Conservation (phyloP, 2,888 invertebrate genomes). For the Chloroclysta siterata region DNA sequence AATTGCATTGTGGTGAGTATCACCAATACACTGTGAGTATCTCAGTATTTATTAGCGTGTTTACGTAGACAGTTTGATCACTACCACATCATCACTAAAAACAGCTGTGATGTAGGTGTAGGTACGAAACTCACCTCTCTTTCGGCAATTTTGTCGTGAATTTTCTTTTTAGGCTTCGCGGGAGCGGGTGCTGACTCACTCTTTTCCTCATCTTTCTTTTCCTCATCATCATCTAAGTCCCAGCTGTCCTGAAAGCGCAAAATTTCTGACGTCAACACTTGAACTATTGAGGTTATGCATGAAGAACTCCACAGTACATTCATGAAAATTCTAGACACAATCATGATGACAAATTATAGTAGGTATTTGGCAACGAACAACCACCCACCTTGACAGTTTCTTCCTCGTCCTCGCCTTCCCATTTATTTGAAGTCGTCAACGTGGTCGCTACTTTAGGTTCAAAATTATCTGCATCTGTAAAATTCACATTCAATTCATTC, state of each 20-base stretch:
- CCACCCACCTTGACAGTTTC: slow-evolving; percentile 90
- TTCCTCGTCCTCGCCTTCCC: slow-evolving; percentile 96
- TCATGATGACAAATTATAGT: slow-evolving; percentile 40
- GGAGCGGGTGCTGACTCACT: slow-evolving; percentile 85
- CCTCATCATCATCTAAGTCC: slow-evolving; percentile 94
- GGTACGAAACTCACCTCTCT: slow-evolving; percentile 87
- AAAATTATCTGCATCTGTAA: slow-evolving; percentile 90
- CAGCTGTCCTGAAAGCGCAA: slow-evolving; percentile 91
- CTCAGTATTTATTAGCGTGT: background rate
- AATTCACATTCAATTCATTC: no score
- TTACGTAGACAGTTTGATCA: slow-evolving; percentile 4
- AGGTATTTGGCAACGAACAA: slow-evolving; percentile 66
- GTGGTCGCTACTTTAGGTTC: slow-evolving; percentile 87
- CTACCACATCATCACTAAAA: slow-evolving; percentile 10
- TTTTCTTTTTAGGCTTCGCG: slow-evolving; percentile 89
- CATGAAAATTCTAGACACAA: slow-evolving; percentile 31
- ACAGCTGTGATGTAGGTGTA: slow-evolving; percentile 21
- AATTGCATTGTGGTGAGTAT: background rate
- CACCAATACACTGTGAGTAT: background rate
- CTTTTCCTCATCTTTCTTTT: slow-evolving; percentile 90
- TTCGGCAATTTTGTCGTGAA: slow-evolving; percentile 93
- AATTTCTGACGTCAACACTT: slow-evolving; percentile 74
- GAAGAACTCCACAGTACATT: slow-evolving; percentile 41
- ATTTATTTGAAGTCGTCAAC: slow-evolving; percentile 87
- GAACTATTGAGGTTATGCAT: slow-evolving; percentile 71